Conservation (phyloP, 2,888 invertebrate genomes). For the Xanthia togata region DNA sequence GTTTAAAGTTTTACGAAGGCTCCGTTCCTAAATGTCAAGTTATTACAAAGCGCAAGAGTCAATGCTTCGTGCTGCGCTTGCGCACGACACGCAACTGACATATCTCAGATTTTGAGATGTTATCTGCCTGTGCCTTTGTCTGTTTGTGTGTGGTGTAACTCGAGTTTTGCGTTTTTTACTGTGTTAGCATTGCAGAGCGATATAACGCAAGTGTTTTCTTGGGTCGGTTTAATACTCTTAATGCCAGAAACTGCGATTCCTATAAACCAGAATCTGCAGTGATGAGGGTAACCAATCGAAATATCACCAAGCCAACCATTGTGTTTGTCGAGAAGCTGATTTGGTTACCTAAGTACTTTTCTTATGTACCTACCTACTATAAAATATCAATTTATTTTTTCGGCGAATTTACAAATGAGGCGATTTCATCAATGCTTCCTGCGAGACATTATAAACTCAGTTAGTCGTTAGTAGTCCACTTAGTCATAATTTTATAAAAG, state of each 20-base stretch:
- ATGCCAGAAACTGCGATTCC: not conserved
- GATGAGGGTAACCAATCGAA: not conserved
- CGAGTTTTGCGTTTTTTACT: not conserved
- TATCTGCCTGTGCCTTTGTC: not conserved
- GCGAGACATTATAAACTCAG: not conserved
- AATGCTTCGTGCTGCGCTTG: constrained; percentile 59
- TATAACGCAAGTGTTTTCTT: not conserved
- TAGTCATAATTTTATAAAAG: no score
- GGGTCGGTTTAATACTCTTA: not conserved
- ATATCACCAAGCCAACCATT: not conserved
- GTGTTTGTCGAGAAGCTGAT: not conserved
- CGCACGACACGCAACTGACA: constrained; percentile 20
- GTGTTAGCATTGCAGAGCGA: not conserved
- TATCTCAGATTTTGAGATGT: constrained; percentile 42
- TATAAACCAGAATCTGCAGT: not conserved
- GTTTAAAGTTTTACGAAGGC: constrained; percentile 46
- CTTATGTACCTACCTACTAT: not conserved
- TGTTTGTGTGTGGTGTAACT: constrained; percentile 1
- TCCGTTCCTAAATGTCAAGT: constrained; percentile 54
- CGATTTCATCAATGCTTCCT: not conserved
- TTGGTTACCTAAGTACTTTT: not conserved
- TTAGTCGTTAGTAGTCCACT: not conserved
- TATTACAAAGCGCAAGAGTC: constrained; percentile 69
- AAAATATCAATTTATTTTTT: no score
- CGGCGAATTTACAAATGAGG: not conserved